Percentiles rank a stretch among this genome's conserved stretches.
These are phyloP conservation scores for Leuciscus idus DNA, from an alignment of 2,113 vertebrate genomes.

Conservation along the genomic window DNA sequence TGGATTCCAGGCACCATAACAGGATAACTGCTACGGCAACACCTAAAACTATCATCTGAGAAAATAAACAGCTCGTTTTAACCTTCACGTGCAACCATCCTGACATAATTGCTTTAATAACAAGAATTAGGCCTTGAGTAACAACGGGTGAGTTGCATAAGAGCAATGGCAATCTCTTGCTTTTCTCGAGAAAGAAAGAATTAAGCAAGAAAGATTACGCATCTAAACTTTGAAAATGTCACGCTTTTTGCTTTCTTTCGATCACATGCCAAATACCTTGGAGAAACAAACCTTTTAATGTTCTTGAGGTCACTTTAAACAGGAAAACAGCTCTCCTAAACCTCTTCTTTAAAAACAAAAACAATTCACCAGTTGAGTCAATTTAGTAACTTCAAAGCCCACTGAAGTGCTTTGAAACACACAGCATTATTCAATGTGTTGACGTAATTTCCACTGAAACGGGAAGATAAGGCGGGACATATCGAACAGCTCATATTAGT, in stretches of 20 bases:
- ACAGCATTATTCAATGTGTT: too few relatives aligned
- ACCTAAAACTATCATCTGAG: slow-evolving; percentile 7
- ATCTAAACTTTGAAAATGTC: background rate
- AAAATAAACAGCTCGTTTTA: background rate
- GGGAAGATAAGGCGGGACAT: too few relatives aligned
- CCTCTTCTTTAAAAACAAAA: background rate
- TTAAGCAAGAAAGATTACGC: background rate
- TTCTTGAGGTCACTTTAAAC: background rate
- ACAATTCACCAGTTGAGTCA: background rate
- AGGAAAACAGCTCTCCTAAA: background rate
- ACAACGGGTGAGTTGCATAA: background rate
- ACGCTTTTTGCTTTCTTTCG: background rate
- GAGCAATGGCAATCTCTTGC: background rate
- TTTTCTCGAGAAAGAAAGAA: background rate
- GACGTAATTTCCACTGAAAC: too few relatives aligned
- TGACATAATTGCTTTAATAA: slow-evolving; percentile 14
- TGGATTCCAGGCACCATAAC: slow-evolving; percentile 12
- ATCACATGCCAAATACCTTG: background rate
- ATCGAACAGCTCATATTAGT: too few relatives aligned
- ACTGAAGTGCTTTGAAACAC: too few relatives aligned
- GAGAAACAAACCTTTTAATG: background rate
- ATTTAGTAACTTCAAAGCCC: background rate
- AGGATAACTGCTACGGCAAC: background rate
- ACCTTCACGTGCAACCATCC: background rate
- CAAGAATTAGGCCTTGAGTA: background rate